Evolutionary conservation across 1,140 invertebrate species (phyloP).

Genomic region (Drosophila ercepeae): DNA sequence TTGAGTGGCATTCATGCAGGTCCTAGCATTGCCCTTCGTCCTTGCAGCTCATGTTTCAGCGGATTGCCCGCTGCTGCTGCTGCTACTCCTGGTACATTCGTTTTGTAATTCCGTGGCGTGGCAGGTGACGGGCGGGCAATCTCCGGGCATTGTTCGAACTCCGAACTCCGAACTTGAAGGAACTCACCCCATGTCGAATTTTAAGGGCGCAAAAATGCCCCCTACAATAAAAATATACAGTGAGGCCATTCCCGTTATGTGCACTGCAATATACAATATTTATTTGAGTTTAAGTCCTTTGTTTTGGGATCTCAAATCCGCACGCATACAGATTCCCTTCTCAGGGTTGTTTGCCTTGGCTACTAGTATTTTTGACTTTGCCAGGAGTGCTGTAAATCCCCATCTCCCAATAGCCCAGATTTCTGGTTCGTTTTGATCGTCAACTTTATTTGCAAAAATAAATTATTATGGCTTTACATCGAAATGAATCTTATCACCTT

Average conservation of each 20-base stretch:
- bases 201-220: slow-evolving; percentile 76
- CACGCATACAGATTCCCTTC: slow-evolving; percentile 42
- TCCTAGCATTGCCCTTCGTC: slow-evolving; percentile 53
- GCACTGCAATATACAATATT: slow-evolving; percentile 80
- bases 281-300: slow-evolving; percentile 83
- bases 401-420: slow-evolving; percentile 8
- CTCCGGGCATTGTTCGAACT: slow-evolving; percentile 64
- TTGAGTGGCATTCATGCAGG: slow-evolving; percentile 83
- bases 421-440: slow-evolving; percentile 52
- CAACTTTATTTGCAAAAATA: slow-evolving; percentile 79
- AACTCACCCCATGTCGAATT: slow-evolving; percentile 83
- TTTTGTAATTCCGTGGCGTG: slow-evolving; percentile 81
- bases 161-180: slow-evolving; percentile 45
- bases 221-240: slow-evolving; percentile 74
- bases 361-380: slow-evolving; percentile 62
- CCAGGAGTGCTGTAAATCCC: slow-evolving; percentile 24
- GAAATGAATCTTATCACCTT: slow-evolving; percentile 69
- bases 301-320: slow-evolving; percentile 76
- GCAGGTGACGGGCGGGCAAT: slow-evolving; percentile 83
- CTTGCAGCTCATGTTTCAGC: slow-evolving; percentile 76
- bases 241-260: slow-evolving; percentile 70
- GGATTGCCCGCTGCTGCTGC: slow-evolving; percentile 26
- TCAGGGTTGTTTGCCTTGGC: slow-evolving; percentile 74
- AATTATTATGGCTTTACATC: slow-evolving; percentile 58
- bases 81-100: slow-evolving; percentile 62